phyloP scores from a whole-genome alignment of 2,888 invertebrate species.

The Laspeyria flexula region DNA sequence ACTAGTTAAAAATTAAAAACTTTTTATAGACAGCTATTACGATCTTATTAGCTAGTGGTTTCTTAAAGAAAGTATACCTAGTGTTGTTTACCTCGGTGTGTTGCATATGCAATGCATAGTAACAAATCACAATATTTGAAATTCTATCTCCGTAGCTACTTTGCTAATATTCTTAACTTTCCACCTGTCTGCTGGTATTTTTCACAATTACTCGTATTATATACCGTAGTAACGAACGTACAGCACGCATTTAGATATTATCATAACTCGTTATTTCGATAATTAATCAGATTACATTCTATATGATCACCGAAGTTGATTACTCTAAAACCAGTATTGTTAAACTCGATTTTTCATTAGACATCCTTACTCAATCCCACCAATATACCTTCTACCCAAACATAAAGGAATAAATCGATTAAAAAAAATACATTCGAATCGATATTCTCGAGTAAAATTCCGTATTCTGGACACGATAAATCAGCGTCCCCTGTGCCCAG shows the following conservation, averaged over 20 bases:
- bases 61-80: too few species aligned
- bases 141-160: not conserved
- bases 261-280: conserved; percentile 36
- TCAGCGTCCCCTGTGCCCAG: conserved; percentile 54
- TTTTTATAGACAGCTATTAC: too few species aligned
- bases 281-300: conserved; percentile 28
- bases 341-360: conserved; percentile 1
- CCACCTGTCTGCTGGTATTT: conserved; percentile 4
- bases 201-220: not conserved
- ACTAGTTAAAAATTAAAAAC: too few species aligned
- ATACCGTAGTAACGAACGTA: conserved; percentile 3
- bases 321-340: conserved; percentile 8
- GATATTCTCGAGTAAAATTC: conserved; percentile 38
- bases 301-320: conserved; percentile 18
- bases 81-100: too few species aligned
- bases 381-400: conserved; percentile 8
- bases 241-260: conserved; percentile 31
- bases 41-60: too few species aligned
- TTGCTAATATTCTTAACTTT: not conserved
- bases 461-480: conserved; percentile 57
- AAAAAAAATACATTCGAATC: conserved; percentile 42
- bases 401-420: conserved; percentile 25
- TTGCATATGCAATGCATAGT: too few species aligned
- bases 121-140: not conserved
- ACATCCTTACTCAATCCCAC: conserved; percentile 5